Evolutionary conservation across 2,888 invertebrate species (phyloP).

Genomic region (Phengaris alcon): DNA sequence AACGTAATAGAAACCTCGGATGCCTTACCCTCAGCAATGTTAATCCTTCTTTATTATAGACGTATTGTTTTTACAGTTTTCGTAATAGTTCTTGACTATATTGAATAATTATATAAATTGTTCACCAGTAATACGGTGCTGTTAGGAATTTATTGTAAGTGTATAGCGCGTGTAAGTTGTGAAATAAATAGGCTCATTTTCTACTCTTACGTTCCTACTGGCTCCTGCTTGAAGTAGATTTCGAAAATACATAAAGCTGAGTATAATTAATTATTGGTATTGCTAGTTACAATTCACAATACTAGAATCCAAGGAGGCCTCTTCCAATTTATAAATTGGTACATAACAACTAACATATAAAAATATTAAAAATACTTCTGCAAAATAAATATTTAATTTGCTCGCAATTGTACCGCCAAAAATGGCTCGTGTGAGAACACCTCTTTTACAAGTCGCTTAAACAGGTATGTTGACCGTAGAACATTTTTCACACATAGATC

Average conservation of each 20-base stretch:
- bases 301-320: no score
- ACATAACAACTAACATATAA: no score
- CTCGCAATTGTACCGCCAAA: slow-evolving; percentile 23
- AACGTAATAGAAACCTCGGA: slow-evolving; percentile 27
- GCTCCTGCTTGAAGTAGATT: no score
- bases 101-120: not conserved
- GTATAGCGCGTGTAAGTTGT: no score
- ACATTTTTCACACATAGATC: no score
- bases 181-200: not conserved
- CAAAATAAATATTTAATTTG: not conserved
- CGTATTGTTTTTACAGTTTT: slow-evolving; percentile 2
- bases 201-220: not conserved
- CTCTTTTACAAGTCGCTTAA: no score
- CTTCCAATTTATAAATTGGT: no score
- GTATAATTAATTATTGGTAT: no score
- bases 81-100: slow-evolving; percentile 7
- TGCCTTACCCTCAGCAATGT: slow-evolving; percentile 10
- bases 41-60: slow-evolving; percentile 10
- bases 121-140: not conserved
- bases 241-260: no score
- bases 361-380: no score
- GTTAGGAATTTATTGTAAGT: not conserved
- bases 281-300: no score
- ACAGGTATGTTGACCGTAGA: no score
- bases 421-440: not conserved